phyloP scores from a whole-genome alignment of 2,797 vertebrate species.

The Paguma larvata region DNA sequence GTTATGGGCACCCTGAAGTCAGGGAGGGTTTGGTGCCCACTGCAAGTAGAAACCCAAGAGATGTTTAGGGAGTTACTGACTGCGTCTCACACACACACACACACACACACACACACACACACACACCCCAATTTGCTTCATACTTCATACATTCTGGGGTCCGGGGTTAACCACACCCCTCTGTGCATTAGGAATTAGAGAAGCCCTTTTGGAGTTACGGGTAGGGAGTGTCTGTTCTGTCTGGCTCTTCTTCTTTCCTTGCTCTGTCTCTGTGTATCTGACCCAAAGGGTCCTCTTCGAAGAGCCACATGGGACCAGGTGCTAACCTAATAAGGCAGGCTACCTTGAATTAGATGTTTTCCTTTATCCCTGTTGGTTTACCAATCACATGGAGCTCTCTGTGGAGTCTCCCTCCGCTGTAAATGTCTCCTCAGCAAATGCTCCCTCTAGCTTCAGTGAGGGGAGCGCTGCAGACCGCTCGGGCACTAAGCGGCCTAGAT shows the following conservation, averaged over 20 bases:
- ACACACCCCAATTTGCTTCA: neutral
- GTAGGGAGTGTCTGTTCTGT: neutral
- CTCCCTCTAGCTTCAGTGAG: neutral
- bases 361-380: neutral
- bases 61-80: neutral
- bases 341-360: neutral
- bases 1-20: neutral
- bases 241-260: neutral
- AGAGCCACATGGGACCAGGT: neutral
- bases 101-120: neutral
- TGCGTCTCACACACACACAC: neutral
- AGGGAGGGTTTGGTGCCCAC: neutral
- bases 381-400: neutral
- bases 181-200: too few relatives aligned
- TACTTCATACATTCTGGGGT: neutral
- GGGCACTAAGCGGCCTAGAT: rapidly evolving
- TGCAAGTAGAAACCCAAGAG: neutral
- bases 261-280: neutral
- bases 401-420: neutral
- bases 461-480: neutral
- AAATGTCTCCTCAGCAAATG: neutral
- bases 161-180: neutral
- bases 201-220: neutral
- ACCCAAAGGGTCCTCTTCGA: neutral
- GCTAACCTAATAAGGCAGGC: neutral